A percentile compares a stretch with the other conserved stretches of the same genome.
Conservation (phyloP, 2,888 invertebrate genomes). For the Rhamnusium bicolor region DNA sequence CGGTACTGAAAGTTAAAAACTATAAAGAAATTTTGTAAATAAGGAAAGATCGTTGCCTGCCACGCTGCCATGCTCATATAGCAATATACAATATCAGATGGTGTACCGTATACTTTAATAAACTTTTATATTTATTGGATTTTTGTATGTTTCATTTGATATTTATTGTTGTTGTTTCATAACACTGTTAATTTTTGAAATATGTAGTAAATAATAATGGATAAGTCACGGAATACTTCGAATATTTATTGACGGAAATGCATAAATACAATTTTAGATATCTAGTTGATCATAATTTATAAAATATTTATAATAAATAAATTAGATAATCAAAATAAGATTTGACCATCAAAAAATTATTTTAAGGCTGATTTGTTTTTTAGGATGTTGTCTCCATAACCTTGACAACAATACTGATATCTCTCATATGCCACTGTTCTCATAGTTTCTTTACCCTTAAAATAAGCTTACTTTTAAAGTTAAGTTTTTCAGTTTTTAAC, state of each 20-base stretch:
- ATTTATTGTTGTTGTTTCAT: background rate
- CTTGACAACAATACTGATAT: too few relatives aligned
- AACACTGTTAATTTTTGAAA: background rate
- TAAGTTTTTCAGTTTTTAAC: too few relatives aligned
- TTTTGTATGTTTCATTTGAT: background rate
- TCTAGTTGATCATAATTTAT: background rate
- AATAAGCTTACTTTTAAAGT: too few relatives aligned
- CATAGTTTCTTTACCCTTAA: too few relatives aligned
- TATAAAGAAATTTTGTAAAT: background rate
- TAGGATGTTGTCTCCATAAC: too few relatives aligned
- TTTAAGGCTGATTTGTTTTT: too few relatives aligned
- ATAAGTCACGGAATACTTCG: background rate
- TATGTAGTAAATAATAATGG: background rate
- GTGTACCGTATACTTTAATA: background rate
- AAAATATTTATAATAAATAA: too few relatives aligned
- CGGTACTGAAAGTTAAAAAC: background rate
- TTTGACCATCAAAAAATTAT: too few relatives aligned
- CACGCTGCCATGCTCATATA: too few relatives aligned
- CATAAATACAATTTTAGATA: background rate
- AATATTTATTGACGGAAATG: background rate
- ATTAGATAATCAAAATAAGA: too few relatives aligned
- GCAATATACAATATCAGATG: background rate
- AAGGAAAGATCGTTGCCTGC: background rate
- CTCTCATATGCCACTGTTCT: too few relatives aligned
- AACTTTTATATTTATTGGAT: background rate